Conservation (phyloP, 2,113 vertebrate genomes). For the Nerophis lumbriciformis region DNA sequence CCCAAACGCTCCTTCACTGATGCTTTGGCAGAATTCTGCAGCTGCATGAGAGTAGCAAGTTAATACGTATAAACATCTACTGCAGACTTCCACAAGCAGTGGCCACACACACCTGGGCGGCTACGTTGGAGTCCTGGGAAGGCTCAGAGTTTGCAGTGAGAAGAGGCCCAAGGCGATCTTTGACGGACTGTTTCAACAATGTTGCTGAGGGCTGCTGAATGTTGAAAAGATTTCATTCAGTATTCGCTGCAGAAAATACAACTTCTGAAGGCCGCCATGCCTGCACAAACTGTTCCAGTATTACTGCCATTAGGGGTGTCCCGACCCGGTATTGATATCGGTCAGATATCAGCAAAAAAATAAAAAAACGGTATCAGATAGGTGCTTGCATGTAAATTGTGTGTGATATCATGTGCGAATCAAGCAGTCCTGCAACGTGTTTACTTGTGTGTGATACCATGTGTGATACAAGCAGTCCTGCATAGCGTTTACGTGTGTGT, state of each 20-base stretch:
- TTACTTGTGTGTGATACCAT: too few species aligned
- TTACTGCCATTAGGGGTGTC: not conserved
- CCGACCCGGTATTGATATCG: too few species aligned
- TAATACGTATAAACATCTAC: not conserved
- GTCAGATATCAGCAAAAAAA: too few species aligned
- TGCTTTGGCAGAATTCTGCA: constrained; percentile 82
- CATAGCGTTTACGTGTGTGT: too few species aligned
- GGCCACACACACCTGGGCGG: constrained; percentile 76
- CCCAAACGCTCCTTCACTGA: constrained; percentile 91
- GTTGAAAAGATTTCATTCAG: constrained; percentile 35
- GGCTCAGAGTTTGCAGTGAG: constrained; percentile 79
- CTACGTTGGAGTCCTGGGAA: constrained; percentile 71
- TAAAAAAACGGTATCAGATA: too few species aligned
- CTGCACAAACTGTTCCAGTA: not conserved
- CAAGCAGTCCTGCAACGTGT: too few species aligned
- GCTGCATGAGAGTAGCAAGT: constrained; percentile 9
- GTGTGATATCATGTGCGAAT: too few species aligned
- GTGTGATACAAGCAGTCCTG: too few species aligned
- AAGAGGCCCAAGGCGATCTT: constrained; percentile 89
- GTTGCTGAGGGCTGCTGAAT: constrained; percentile 73
- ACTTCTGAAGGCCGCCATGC: not conserved
- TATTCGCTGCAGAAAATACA: not conserved
- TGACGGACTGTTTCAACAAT: constrained; percentile 88
- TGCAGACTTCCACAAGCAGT: constrained; percentile 23
- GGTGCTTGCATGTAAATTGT: too few species aligned